phyloP scores from a whole-genome alignment of 2,797 vertebrate species.

The Thripadectes ignobilis region DNA sequence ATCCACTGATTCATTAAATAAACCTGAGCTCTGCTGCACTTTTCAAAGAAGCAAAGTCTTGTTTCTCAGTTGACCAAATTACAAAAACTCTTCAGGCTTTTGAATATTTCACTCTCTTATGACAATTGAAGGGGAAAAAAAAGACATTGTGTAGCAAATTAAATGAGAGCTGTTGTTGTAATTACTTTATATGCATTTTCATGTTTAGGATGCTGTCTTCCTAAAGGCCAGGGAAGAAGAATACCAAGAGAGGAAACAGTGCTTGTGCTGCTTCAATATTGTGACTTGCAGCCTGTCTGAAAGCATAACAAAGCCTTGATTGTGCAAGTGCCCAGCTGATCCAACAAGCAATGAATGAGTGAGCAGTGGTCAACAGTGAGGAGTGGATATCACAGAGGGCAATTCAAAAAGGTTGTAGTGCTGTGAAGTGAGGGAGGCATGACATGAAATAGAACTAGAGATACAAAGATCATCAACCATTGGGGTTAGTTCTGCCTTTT shows the following conservation, averaged over 20 bases:
- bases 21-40: background rate
- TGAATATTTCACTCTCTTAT: background rate
- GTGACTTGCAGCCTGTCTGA: conserved; percentile 69
- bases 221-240: conserved; percentile 32
- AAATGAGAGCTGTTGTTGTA: background rate
- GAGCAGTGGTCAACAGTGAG: conserved; percentile 69
- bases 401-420: conserved; percentile 58
- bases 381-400: conserved; percentile 66
- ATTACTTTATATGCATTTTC: background rate
- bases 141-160: background rate
- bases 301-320: conserved; percentile 66
- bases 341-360: conserved; percentile 73
- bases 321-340: conserved; percentile 73
- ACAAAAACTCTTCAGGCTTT: conserved; percentile 7
- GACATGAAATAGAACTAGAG: background rate
- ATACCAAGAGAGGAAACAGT: conserved; percentile 59
- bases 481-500: background rate
- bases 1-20: background rate
- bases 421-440: conserved; percentile 42
- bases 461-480: background rate
- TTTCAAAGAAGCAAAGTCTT: background rate
- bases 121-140: background rate
- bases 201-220: conserved; percentile 8
- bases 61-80: conserved; percentile 1
- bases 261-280: conserved; percentile 71